Evolutionary conservation across 2,888 invertebrate genomes (phyloP).

Genomic region (Himalopsyche kuldschensis): DNA sequence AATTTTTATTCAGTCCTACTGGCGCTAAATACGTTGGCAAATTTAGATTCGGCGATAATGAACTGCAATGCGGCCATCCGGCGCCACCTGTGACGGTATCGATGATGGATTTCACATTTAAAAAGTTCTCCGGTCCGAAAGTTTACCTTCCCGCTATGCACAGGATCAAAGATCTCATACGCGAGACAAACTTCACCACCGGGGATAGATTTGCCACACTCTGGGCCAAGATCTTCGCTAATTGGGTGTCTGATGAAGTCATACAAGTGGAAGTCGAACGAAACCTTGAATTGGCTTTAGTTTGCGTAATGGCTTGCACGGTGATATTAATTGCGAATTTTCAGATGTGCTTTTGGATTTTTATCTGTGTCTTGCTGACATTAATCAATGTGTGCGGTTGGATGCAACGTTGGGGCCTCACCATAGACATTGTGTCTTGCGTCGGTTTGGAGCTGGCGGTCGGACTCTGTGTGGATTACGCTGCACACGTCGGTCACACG

Average conservation of each 20-base stretch:
- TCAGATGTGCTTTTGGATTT: slow-evolving; percentile 78
- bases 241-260: slow-evolving; percentile 79
- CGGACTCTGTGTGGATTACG: slow-evolving; percentile 82
- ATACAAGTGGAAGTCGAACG: slow-evolving; percentile 75
- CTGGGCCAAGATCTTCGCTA: slow-evolving; percentile 73
- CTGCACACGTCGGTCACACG: slow-evolving; percentile 79
- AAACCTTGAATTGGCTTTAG: slow-evolving; percentile 73
- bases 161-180: slow-evolving; percentile 59
- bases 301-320: slow-evolving; percentile 81
- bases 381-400: slow-evolving; percentile 75
- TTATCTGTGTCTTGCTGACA: slow-evolving; percentile 73
- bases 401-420: slow-evolving; percentile 80
- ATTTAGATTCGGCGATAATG: slow-evolving; percentile 62
- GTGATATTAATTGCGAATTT: slow-evolving; percentile 73
- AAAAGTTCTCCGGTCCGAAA: slow-evolving; percentile 62
- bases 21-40: slow-evolving; percentile 71
- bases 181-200: slow-evolving; percentile 60
- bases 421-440: slow-evolving; percentile 80
- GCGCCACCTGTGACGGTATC: slow-evolving; percentile 63
- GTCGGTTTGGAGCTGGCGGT: slow-evolving; percentile 79
- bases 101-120: slow-evolving; percentile 66
- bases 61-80: slow-evolving; percentile 64
- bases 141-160: slow-evolving; percentile 78
- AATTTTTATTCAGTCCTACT: slow-evolving; percentile 68
- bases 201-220: slow-evolving; percentile 66